A percentile compares a stretch with the other conserved stretches of the same genome.
phyloP scores from a whole-genome alignment of 2,888 invertebrate species.

The Tortricodes alternella region DNA sequence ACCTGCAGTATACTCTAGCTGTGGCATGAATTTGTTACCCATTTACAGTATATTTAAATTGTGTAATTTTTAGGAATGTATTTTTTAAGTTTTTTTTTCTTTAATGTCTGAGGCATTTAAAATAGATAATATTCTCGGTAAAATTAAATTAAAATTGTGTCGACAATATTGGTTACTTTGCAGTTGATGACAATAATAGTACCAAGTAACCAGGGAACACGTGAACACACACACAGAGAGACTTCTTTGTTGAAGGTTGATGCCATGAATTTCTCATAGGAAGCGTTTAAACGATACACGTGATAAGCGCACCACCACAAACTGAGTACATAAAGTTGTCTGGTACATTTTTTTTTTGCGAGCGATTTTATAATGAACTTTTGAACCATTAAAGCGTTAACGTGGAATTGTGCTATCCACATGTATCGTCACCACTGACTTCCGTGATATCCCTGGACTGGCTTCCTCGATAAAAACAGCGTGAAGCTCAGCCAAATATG shows the following conservation, averaged over 20 bases:
- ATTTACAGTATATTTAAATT: neutral
- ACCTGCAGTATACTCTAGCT: neutral
- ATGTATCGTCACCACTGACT: constrained; percentile 4
- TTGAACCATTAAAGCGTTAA: neutral
- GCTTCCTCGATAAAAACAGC: neutral
- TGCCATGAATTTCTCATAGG: too few relatives aligned
- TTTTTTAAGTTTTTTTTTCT: too few relatives aligned
- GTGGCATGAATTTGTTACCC: constrained; percentile 15
- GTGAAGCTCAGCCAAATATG: too few relatives aligned
- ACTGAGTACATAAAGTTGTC: neutral
- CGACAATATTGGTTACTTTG: too few relatives aligned
- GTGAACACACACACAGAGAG: too few relatives aligned
- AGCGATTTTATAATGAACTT: neutral
- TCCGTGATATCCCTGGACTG: neutral
- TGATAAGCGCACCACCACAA: neutral
- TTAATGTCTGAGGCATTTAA: too few relatives aligned
- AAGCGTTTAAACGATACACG: constrained; percentile 10
- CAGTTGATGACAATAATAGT: too few relatives aligned
- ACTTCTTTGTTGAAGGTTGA: too few relatives aligned
- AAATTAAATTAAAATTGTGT: too few relatives aligned
- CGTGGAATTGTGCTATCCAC: neutral
- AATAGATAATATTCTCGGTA: too few relatives aligned
- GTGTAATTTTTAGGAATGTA: neutral
- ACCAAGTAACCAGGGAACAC: too few relatives aligned
- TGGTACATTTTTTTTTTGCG: neutral